These are phyloP conservation scores for Xiphophorus birchmanni DNA, from an alignment of 2,797 vertebrate genomes.

Conservation along the genomic window DNA sequence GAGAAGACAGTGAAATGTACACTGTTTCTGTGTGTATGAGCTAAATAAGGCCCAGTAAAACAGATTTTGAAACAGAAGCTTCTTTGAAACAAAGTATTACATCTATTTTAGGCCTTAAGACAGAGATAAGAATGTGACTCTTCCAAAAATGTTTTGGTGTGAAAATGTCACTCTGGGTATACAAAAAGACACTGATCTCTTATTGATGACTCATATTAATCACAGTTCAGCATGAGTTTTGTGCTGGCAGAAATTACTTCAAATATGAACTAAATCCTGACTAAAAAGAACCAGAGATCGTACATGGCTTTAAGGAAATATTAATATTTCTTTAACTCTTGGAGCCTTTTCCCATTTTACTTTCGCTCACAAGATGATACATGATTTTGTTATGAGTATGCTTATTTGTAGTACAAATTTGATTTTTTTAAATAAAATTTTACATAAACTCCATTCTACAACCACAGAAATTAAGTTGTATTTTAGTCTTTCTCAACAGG, in stretches of 20 bases:
- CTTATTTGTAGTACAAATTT: neutral
- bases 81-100: conserved; percentile 25
- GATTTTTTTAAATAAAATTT: neutral
- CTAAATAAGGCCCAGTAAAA: neutral
- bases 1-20: conserved; percentile 3
- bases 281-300: neutral
- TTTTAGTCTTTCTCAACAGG: neutral
- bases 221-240: conserved; percentile 11
- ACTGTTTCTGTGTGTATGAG: neutral
- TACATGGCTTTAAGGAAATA: neutral
- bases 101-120: conserved; percentile 41
- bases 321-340: neutral
- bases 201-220: conserved; percentile 43
- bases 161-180: conserved; percentile 36
- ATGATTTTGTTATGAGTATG: neutral
- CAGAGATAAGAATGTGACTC: conserved; percentile 28
- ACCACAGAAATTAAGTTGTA: neutral
- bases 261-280: conserved; percentile 1
- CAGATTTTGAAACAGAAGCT: neutral
- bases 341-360: neutral
- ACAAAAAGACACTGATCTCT: conserved; percentile 40
- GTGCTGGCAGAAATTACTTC: conserved; percentile 1
- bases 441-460: neutral
- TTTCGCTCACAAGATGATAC: neutral
- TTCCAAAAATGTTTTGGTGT: conserved; percentile 30